Conservation (phyloP, 2,113 vertebrate species). For the Hippocampus barbouri region DNA sequence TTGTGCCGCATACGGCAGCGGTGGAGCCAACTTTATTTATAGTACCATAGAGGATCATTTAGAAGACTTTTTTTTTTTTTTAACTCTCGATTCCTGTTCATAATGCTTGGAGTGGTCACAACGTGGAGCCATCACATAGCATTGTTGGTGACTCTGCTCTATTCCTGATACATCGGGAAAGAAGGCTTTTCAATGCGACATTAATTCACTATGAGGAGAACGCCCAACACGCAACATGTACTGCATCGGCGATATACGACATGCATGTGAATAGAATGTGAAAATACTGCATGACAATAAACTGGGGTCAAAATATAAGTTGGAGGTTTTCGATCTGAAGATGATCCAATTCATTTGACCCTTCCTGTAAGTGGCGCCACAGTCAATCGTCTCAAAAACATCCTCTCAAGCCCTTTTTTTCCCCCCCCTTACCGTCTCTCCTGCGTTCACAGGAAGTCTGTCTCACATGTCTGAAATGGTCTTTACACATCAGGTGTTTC, state of each 20-base stretch:
- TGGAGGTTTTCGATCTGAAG: background rate
- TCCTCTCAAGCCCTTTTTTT: background rate
- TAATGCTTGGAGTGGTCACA: too few relatives aligned
- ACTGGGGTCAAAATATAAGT: background rate
- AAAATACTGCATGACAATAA: background rate
- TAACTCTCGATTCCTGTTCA: too few relatives aligned
- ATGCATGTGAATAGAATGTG: background rate
- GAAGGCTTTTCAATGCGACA: too few relatives aligned
- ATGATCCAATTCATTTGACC: background rate
- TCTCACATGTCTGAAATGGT: constrained; percentile 16
- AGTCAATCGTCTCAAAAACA: background rate
- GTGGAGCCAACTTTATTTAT: constrained; percentile 29
- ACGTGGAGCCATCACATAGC: too few relatives aligned
- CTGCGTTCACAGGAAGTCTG: constrained; percentile 10
- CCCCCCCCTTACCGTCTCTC: background rate
- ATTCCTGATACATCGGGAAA: too few relatives aligned
- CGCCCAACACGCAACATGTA: too few relatives aligned
- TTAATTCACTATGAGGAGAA: too few relatives aligned
- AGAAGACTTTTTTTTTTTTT: background rate
- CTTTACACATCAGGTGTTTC: constrained; percentile 44
- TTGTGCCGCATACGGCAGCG: constrained; percentile 39
- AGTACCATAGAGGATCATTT: constrained; percentile 38
- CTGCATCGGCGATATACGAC: too few relatives aligned
- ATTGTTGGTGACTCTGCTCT: too few relatives aligned
- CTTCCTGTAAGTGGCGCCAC: background rate